Evolutionary conservation across 2,113 vertebrate genomes (phyloP).

Genomic region (Cheirogaleus medius): DNA sequence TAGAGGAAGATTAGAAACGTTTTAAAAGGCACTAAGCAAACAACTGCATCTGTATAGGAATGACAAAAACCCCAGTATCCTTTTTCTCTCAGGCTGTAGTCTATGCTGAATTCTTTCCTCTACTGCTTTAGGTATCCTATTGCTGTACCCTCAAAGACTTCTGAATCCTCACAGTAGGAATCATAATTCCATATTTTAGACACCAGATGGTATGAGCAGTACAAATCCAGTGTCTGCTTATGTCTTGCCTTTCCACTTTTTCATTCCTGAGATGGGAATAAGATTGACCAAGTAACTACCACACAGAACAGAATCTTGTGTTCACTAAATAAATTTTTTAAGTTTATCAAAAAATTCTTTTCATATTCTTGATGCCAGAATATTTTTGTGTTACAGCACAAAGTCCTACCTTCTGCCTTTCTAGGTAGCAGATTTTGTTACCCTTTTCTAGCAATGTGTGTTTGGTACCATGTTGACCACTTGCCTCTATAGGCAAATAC

Average conservation of each 20-base stretch:
- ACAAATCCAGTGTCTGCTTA: background rate
- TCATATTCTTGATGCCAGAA: background rate
- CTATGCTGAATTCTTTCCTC: background rate
- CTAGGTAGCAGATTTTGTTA: background rate
- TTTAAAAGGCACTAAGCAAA: background rate
- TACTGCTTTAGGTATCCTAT: background rate
- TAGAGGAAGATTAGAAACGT: background rate
- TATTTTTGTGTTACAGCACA: background rate
- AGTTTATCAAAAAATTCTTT: background rate
- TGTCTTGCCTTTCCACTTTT: background rate
- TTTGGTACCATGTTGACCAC: background rate
- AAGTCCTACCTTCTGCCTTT: background rate
- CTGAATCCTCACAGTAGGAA: background rate
- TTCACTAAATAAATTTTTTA: slow-evolving; percentile 1
- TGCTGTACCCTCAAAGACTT: background rate
- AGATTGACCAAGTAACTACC: background rate
- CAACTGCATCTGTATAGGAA: background rate
- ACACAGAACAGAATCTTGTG: background rate
- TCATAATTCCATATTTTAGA: background rate
- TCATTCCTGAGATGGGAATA: background rate
- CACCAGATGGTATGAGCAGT: background rate
- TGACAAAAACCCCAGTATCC: background rate
- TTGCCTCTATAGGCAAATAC: background rate
- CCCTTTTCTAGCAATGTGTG: background rate
- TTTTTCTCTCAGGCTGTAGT: background rate